Percentiles rank a stretch among this genome's conserved stretches.
Conservation (phyloP, 2,888 invertebrate genomes). For the Acronicta alni region DNA sequence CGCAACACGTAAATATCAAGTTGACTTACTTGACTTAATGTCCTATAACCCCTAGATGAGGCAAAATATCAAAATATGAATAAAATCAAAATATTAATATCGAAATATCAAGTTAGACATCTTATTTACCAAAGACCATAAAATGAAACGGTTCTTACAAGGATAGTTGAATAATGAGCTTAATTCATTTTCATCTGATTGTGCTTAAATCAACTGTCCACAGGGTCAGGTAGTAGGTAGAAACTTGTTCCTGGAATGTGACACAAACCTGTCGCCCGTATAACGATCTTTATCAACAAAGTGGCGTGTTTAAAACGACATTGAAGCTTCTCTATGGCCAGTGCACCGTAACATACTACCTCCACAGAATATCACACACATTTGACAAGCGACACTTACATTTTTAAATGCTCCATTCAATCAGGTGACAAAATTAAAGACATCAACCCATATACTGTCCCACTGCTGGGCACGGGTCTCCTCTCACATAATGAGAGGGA, state of each 20-base stretch:
- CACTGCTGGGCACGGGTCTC: no score
- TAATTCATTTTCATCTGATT: slow-evolving; percentile 30
- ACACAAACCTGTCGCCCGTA: slow-evolving; percentile 7
- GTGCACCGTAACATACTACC: background rate
- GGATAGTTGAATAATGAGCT: background rate
- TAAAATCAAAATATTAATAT: no score
- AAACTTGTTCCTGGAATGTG: slow-evolving; percentile 22
- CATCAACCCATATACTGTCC: no score
- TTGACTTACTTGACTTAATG: no score
- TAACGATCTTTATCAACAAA: slow-evolving; percentile 28
- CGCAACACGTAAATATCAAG: no score
- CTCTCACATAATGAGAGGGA: no score
- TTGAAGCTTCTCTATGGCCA: slow-evolving; percentile 1
- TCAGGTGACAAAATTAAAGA: no score
- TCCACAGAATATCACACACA: background rate
- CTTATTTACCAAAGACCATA: background rate
- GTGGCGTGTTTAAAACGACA: slow-evolving; percentile 15
- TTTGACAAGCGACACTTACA: no score
- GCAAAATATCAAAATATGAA: no score
- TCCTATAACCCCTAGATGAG: no score
- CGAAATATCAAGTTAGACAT: background rate
- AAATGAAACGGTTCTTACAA: background rate
- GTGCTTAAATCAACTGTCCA: slow-evolving; percentile 16
- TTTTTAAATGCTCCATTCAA: no score
- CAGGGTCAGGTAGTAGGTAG: background rate